These are phyloP conservation scores for Catharus fuscescens DNA, from an alignment of 2,113 vertebrate genomes.

Conservation along the genomic window DNA sequence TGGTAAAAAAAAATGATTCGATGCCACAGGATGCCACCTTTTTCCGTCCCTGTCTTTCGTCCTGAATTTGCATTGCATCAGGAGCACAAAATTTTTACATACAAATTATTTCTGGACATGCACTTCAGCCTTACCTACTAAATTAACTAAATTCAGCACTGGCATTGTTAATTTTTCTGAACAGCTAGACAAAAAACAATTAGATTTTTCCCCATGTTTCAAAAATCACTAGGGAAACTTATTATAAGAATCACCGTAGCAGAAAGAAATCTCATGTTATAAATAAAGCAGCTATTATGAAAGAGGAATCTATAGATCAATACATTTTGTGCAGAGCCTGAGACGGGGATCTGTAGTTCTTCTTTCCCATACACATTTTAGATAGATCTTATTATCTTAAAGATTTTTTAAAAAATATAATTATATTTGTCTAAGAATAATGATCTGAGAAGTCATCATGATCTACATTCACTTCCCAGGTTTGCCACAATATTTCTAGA, in stretches of 20 bases:
- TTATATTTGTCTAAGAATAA: not conserved
- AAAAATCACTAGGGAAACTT: constrained; percentile 27
- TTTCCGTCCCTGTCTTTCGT: not conserved
- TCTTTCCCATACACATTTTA: not conserved
- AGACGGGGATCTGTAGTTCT: not conserved
- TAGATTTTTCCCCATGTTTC: constrained; percentile 12
- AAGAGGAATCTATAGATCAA: not conserved
- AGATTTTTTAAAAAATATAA: fast-evolving
- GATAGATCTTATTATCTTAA: not conserved
- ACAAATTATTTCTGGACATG: not conserved
- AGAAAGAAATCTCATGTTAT: constrained; percentile 24
- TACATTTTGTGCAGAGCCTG: not conserved
- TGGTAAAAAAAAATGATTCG: not conserved
- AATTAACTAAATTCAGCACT: not conserved
- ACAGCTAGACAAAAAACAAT: constrained; percentile 27
- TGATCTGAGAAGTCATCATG: not conserved
- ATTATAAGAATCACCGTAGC: not conserved
- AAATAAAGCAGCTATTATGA: not conserved
- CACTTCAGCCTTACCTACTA: not conserved
- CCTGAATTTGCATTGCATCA: not conserved
- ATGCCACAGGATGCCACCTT: not conserved
- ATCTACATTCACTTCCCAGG: not conserved
- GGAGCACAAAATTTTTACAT: not conserved
- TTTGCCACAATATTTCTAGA: not conserved
- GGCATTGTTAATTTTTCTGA: constrained; percentile 33